These are phyloP conservation scores for Rhynchonema sp. DNA, from an alignment of 2,888 invertebrate species.

Conservation along the genomic window DNA sequence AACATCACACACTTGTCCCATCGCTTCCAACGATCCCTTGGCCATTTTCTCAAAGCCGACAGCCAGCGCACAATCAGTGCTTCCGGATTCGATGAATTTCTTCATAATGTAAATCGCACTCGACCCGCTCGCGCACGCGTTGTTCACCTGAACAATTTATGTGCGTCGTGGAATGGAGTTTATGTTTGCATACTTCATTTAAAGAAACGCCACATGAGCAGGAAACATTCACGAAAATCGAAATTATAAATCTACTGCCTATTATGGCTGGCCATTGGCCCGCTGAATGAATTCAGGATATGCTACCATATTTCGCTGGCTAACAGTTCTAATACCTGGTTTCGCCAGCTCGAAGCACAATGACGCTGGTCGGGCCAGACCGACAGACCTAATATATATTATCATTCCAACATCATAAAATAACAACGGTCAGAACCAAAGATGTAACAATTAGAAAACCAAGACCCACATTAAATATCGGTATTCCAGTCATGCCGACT, in stretches of 20 bases:
- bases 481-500: slow-evolving; percentile 84
- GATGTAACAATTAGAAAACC: no score
- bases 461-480: slow-evolving; percentile 59
- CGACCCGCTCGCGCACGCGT: slow-evolving; percentile 91
- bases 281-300: background rate
- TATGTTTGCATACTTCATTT: background rate
- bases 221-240: background rate
- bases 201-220: background rate
- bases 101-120: slow-evolving; percentile 72
- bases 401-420: no score
- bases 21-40: slow-evolving; percentile 51
- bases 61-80: slow-evolving; percentile 64
- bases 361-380: no score
- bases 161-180: background rate
- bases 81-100: slow-evolving; percentile 66
- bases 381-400: no score
- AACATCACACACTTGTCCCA: no score
- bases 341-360: no score
- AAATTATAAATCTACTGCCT: background rate
- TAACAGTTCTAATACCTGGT: no score
- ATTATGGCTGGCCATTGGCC: no score
- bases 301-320: no score
- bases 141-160: slow-evolving; percentile 55
- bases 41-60: slow-evolving; percentile 98
- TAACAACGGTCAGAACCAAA: no score